Base-by-base conservation (phyloP, 2,797 vertebrate genomes). In the Taenioides sp. region DNA sequence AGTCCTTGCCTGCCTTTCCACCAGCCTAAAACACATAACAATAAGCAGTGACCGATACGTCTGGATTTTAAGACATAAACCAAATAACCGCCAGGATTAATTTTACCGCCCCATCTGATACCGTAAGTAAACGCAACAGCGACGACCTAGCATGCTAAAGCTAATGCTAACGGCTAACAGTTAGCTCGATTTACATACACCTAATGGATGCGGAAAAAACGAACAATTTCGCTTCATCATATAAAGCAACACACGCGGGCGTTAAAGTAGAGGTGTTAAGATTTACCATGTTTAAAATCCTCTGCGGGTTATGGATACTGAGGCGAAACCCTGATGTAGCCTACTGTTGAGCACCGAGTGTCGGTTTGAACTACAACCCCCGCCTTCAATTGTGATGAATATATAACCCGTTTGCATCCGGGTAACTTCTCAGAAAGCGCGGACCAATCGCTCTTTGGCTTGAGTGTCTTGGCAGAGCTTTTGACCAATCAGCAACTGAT, bases 1-100 rank as follows among this genome's bases (percentile, higher is more conserved):
- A 97, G 89, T 98, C 97, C 76, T 98, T 98, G 0, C 97, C 97
- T 70, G 97, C 97, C 88, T 98, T 98, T 1, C 97, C 96, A 65
- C 97, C 97, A 91, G 97, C 97, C 97, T 98, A 82, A 70, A 40
- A 84, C 23, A 67, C 0, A 69, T 0, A 0, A 23, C 10, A 1
- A 62, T 9, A 40, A 1, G 3, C 2, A 3, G 0, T 14, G 0
- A 3, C 0, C 7, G 1, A 2, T 2, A 5, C 4, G n/a, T 25
- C 4, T 2, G 0, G 0, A 5, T 11, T 2, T 49, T 11, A 23
- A 27, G 6, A 17, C 25, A 20, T 20, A 2, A 27, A 66, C 20
- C 7, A 28, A 66, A 66, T 52, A 20, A 50, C 18, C 25, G 22
- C 25, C 1, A 2, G 1, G 1, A 18, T 1, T 14, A 37, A 0